These are phyloP conservation scores for Phataginus tricuspis DNA, from an alignment of 2,797 vertebrate genomes.

Conservation along the genomic window DNA sequence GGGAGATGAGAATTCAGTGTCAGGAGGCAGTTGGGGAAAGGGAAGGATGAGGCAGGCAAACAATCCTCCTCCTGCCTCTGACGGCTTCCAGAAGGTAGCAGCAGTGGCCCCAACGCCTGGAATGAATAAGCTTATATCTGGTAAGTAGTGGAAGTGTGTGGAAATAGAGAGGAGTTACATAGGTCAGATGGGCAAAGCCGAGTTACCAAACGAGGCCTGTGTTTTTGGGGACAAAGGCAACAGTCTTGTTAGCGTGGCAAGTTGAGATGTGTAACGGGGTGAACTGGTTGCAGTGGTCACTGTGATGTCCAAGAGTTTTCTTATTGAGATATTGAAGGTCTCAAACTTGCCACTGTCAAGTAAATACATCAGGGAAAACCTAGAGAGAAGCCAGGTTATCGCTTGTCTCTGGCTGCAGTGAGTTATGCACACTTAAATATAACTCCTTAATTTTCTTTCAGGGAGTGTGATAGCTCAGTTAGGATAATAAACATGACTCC, in stretches of 20 bases:
- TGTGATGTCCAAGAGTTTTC: neutral
- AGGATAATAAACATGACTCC: neutral
- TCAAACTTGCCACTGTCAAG: neutral
- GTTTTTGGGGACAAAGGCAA: neutral
- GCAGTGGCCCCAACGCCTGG: neutral
- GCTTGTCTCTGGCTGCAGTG: neutral
- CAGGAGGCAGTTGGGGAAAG: neutral
- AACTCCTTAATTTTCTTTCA: slow-evolving; percentile 13
- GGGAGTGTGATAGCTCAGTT: neutral
- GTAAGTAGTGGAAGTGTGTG: neutral
- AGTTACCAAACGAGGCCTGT: neutral
- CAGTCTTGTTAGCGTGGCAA: neutral
- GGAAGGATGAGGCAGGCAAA: neutral
- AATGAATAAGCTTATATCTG: neutral
- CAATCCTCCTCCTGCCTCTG: neutral
- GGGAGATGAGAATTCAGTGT: neutral
- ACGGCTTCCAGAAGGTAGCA: neutral
- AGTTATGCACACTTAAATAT: neutral
- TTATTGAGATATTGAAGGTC: neutral
- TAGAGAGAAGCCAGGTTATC: neutral
- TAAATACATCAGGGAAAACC: neutral
- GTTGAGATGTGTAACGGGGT: neutral
- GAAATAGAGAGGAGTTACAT: neutral
- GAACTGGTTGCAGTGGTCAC: neutral
- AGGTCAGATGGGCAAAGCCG: neutral